Percentiles rank a stretch among this genome's conserved stretches.
Conservation (phyloP, 2,888 invertebrate genomes). For the Chesias legatella region DNA sequence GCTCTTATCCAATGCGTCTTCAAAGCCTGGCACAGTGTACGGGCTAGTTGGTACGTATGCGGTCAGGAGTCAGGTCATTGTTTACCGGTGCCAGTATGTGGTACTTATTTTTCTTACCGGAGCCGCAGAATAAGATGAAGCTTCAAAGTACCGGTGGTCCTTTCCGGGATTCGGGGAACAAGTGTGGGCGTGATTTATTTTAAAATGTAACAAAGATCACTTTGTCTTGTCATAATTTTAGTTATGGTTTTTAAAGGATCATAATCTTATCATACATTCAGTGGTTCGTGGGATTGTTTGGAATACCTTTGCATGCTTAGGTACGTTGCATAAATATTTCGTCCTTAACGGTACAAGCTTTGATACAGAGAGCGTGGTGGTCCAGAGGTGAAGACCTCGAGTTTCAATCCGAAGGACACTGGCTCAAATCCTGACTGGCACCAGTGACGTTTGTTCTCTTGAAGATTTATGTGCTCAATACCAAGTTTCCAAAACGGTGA, state of each 20-base stretch:
- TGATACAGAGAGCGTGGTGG: too few species aligned
- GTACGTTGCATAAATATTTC: too few species aligned
- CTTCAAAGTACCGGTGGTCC: conserved; percentile 45
- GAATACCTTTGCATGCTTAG: too few species aligned
- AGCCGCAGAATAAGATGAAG: conserved; percentile 5
- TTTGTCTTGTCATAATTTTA: conserved; percentile 24
- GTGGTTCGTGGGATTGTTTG: too few species aligned
- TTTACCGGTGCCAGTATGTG: conserved; percentile 36
- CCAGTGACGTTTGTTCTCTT: too few species aligned
- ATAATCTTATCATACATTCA: too few species aligned
- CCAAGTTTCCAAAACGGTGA: too few species aligned
- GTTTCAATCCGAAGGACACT: too few species aligned
- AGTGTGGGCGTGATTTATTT: conserved; percentile 38
- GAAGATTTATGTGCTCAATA: too few species aligned
- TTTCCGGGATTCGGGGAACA: conserved; percentile 43
- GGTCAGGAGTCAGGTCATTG: conserved; percentile 33
- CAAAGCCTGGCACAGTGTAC: conserved; percentile 13
- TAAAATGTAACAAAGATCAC: conserved; percentile 30
- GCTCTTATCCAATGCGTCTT: conserved; percentile 47
- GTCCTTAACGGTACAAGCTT: too few species aligned
- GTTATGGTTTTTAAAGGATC: conserved; percentile 10
- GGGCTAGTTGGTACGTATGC: neutral
- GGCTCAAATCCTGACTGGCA: too few species aligned
- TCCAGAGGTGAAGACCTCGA: too few species aligned
- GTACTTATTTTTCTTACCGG: neutral